Percentiles rank a stretch among this genome's conserved stretches.
These are phyloP conservation scores for Drosophila aff. DNA, from an alignment of 1,140 invertebrate species.

Conservation along the genomic window DNA sequence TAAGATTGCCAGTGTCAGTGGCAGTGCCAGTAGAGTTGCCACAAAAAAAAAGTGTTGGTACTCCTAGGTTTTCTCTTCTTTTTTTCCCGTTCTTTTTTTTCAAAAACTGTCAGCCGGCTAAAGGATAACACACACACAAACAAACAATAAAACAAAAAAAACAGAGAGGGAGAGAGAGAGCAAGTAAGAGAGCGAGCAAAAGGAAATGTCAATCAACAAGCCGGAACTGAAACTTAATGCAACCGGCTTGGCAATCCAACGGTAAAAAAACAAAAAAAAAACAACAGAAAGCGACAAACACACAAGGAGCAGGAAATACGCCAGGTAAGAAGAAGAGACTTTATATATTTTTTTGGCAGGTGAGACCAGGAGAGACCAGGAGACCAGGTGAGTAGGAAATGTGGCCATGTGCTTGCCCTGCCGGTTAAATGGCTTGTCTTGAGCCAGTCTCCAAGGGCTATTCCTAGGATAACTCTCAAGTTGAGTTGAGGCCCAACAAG, in stretches of 20 bases:
- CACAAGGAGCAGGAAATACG: neutral
- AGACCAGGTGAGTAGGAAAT: conserved; percentile 13
- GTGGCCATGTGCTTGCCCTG: conserved; percentile 39
- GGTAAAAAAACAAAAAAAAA: conserved; percentile 6
- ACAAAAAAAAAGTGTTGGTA: conserved; percentile 19
- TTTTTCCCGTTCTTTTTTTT: conserved; percentile 24
- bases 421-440: conserved; percentile 52
- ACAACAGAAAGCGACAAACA: conserved; percentile 33
- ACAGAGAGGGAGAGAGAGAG: neutral
- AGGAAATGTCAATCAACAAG: conserved; percentile 80
- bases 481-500: conserved; percentile 11
- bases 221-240: conserved; percentile 72
- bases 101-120: conserved; percentile 43
- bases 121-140: conserved; percentile 24
- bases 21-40: conserved; percentile 16
- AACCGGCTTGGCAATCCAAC: conserved; percentile 61
- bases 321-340: neutral
- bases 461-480: conserved; percentile 47
- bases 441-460: conserved; percentile 53
- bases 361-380: neutral
- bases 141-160: neutral
- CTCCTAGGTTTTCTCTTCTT: conserved; percentile 14
- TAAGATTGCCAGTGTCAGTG: conserved; percentile 36
- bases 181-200: neutral
- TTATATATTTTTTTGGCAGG: conserved; percentile 3